Conservation (phyloP, 2,888 invertebrate species). For the Mesorhabditis belari region DNA sequence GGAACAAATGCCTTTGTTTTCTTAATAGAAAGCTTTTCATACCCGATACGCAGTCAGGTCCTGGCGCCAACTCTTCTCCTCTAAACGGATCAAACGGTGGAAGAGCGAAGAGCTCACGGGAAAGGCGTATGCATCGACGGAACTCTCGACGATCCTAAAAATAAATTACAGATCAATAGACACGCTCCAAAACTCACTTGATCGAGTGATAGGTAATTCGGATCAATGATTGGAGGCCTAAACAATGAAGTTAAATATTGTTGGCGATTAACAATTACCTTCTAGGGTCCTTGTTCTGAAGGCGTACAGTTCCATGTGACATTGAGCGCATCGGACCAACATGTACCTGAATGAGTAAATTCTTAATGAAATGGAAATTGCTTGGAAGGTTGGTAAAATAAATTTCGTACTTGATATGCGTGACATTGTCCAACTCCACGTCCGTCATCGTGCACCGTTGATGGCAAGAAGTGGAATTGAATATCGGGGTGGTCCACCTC, state of each 20-base stretch:
- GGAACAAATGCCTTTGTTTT: no score
- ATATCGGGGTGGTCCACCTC: slow-evolving; percentile 56
- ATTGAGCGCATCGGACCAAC: slow-evolving; percentile 69
- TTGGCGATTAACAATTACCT: no score
- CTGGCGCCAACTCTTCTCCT: slow-evolving; percentile 52
- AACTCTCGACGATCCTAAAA: slow-evolving; percentile 48
- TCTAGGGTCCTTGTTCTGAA: slow-evolving; percentile 70
- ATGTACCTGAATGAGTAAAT: slow-evolving; percentile 56
- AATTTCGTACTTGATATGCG: slow-evolving; percentile 57
- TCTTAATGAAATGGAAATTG: background rate
- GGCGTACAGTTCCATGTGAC: slow-evolving; percentile 72
- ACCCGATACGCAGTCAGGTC: slow-evolving; percentile 35
- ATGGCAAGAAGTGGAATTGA: slow-evolving; percentile 59
- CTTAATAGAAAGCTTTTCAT: background rate
- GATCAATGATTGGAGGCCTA: slow-evolving; percentile 75
- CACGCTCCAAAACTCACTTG: no score
- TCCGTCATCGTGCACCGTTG: slow-evolving; percentile 58
- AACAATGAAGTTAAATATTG: background rate
- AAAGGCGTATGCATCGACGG: slow-evolving; percentile 32
- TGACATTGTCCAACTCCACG: slow-evolving; percentile 55
- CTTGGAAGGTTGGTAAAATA: background rate
- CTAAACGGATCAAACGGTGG: slow-evolving; percentile 48
- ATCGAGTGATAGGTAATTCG: slow-evolving; percentile 71
- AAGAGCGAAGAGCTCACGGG: slow-evolving; percentile 46
- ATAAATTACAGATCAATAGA: no score